phyloP scores from a whole-genome alignment of 1,140 invertebrate genomes.

The Apolygus lucorum region DNA sequence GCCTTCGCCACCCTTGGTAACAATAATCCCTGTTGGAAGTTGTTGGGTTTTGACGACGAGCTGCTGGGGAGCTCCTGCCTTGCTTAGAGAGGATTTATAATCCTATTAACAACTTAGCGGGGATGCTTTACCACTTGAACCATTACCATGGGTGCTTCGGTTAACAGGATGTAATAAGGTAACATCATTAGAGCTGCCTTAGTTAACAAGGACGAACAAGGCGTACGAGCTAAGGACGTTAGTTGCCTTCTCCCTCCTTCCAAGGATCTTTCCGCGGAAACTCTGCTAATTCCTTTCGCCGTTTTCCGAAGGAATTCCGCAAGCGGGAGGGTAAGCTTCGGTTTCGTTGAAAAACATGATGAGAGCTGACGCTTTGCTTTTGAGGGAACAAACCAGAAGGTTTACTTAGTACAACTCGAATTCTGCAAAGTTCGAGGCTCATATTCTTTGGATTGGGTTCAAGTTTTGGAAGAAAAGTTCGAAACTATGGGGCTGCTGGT shows the following conservation, averaged over 20 bases:
- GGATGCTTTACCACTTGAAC: background rate
- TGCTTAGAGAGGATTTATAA: background rate
- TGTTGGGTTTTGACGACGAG: background rate
- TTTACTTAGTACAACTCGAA: background rate
- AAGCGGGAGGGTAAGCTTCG: background rate
- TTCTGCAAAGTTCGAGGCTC: background rate
- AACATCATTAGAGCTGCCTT: background rate
- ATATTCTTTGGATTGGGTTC: background rate
- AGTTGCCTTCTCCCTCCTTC: background rate
- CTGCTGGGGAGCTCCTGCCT: background rate
- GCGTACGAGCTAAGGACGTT: background rate
- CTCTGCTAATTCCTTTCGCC: background rate
- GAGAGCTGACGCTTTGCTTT: background rate
- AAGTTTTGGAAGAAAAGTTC: background rate
- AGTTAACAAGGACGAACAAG: background rate
- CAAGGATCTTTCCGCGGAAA: background rate
- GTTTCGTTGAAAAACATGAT: no score
- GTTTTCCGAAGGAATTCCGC: background rate
- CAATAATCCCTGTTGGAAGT: background rate
- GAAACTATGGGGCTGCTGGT: background rate
- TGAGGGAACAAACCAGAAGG: background rate
- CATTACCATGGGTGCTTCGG: background rate
- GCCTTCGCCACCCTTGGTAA: no score
- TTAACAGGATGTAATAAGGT: background rate
- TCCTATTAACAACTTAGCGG: background rate